These are phyloP conservation scores for Hypomecis punctinalis DNA, from an alignment of 2,888 invertebrate species.

Conservation along the genomic window DNA sequence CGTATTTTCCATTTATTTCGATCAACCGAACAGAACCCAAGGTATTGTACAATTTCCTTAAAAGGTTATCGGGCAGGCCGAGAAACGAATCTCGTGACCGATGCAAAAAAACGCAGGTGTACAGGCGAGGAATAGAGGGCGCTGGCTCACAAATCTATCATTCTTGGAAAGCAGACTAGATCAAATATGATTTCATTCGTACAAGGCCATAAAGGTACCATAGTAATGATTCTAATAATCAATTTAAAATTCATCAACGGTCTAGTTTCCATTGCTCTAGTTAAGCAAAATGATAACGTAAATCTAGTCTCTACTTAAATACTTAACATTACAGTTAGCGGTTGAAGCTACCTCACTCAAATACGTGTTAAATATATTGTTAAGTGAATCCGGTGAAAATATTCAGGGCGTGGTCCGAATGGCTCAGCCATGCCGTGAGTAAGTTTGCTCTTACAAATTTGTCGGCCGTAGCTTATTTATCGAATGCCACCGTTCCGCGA, in stretches of 20 bases:
- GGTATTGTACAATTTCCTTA: constrained; percentile 35
- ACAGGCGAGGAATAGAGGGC: constrained; percentile 21
- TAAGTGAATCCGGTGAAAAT: constrained; percentile 48
- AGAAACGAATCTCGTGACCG: constrained; percentile 30
- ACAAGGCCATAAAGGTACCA: constrained; percentile 8
- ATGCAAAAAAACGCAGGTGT: constrained; percentile 31
- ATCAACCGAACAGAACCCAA: constrained; percentile 23
- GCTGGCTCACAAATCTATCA: constrained; percentile 9
- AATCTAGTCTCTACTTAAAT: constrained; percentile 12
- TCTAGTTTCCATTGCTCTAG: constrained; percentile 9
- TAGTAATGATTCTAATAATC: constrained; percentile 15
- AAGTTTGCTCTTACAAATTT: constrained; percentile 63
- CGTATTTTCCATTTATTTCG: constrained; percentile 43
- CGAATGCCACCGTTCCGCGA: constrained; percentile 71
- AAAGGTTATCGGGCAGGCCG: constrained; percentile 37
- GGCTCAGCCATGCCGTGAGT: constrained; percentile 48
- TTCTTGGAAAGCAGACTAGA: constrained; percentile 15
- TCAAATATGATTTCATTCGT: constrained; percentile 10
- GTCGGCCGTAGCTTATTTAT: constrained; percentile 63
- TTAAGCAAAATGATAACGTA: constrained; percentile 4
- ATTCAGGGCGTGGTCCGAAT: constrained; percentile 56
- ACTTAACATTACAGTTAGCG: constrained; percentile 21
- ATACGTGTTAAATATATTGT: constrained; percentile 34
- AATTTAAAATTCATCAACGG: constrained; percentile 21
- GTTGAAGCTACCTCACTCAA: constrained; percentile 12